Evolutionary conservation across 2,113 vertebrate genomes (phyloP).

Genomic region (Eleginops maclovinus): DNA sequence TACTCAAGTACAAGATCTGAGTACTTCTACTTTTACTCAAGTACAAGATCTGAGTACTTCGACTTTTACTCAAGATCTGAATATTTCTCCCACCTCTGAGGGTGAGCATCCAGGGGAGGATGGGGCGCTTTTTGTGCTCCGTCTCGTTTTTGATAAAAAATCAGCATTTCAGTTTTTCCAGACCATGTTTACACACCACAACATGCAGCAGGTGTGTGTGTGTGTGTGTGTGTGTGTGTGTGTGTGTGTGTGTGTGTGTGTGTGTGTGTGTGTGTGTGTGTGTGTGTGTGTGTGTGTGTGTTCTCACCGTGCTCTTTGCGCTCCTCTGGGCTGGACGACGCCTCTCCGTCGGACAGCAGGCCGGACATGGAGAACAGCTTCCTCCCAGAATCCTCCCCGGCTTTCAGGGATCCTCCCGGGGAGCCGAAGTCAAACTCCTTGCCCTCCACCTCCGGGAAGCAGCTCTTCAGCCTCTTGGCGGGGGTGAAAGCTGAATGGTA

Average conservation of each 20-base stretch:
- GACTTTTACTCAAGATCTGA: no score
- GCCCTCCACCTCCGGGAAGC: constrained; percentile 94
- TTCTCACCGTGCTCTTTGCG: constrained; percentile 95
- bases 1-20: no score
- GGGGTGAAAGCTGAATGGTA: constrained; percentile 98
- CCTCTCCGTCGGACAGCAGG: constrained; percentile 94
- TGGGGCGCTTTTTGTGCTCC: no score
- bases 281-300: background rate
- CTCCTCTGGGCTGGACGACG: constrained; percentile 94
- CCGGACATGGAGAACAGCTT: constrained; percentile 98
- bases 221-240: constrained; percentile 3
- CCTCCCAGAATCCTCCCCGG: constrained; percentile 92
- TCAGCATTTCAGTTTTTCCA: no score
- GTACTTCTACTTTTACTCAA: no score
- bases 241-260: no score
- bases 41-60: no score
- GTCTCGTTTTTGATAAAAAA: no score
- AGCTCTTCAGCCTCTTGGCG: constrained; percentile 96
- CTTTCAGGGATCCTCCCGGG: constrained; percentile 87
- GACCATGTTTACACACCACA: background rate
- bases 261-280: background rate
- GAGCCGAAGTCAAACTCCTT: constrained; percentile 97
- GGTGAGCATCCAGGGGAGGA: no score
- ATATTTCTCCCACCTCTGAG: no score
- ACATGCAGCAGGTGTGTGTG: background rate